Evolutionary conservation across 2,113 vertebrate genomes (phyloP).

Genomic region (Todiramphus chloris): DNA sequence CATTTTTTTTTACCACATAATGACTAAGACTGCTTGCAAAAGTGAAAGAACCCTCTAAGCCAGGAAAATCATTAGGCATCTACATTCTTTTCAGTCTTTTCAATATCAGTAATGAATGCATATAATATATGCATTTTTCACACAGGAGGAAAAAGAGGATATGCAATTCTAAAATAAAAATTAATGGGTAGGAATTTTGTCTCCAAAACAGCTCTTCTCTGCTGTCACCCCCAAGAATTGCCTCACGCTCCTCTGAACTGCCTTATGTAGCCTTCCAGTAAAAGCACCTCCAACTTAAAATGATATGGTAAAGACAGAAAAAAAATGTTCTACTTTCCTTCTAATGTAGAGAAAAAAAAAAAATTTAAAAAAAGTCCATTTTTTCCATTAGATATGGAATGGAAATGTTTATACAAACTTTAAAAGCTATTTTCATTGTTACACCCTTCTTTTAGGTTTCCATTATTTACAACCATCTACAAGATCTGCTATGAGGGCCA

Average conservation of each 20-base stretch:
- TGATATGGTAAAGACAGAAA: background rate
- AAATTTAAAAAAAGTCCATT: too few relatives aligned
- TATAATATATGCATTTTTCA: background rate
- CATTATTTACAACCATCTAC: constrained; percentile 82
- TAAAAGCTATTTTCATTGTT: background rate
- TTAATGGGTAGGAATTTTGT: background rate
- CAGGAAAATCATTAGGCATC: background rate
- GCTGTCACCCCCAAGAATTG: background rate
- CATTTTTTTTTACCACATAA: background rate
- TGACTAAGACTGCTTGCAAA: background rate
- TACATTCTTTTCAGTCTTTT: background rate
- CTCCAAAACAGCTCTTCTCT: background rate
- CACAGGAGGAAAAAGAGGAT: background rate
- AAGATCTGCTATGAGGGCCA: constrained; percentile 85
- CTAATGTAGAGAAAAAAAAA: background rate
- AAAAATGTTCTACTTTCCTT: background rate
- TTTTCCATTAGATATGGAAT: background rate
- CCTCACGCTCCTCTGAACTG: background rate
- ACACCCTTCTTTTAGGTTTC: constrained; percentile 74
- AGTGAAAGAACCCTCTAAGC: background rate
- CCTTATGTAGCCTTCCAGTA: background rate
- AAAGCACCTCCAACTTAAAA: background rate
- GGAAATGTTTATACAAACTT: background rate
- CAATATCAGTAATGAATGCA: background rate
- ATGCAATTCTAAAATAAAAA: background rate